Conservation (phyloP, 1,140 invertebrate genomes). For the Berghia stephanieae region DNA sequence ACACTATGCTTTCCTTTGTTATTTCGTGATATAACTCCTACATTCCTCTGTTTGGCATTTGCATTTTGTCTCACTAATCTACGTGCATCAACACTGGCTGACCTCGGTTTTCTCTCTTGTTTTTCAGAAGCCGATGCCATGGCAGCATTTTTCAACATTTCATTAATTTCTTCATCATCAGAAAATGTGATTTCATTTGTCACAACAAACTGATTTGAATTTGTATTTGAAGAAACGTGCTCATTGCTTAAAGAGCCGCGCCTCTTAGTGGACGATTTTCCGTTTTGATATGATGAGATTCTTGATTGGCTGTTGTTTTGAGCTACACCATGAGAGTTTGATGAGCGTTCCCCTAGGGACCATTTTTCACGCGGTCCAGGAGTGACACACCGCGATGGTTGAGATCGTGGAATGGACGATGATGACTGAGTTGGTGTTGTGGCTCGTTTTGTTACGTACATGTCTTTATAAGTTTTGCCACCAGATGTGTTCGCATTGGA, state of each 20-base stretch:
- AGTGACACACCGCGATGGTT: slow-evolving; percentile 33
- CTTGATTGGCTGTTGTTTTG: no score
- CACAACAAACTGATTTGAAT: no score
- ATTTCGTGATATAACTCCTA: slow-evolving; percentile 22
- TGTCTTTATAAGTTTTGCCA: slow-evolving; percentile 39
- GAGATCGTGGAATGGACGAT: no score
- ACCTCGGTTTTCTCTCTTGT: background rate
- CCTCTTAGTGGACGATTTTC: no score
- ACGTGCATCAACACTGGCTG: slow-evolving; percentile 16
- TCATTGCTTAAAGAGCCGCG: slow-evolving; percentile 4
- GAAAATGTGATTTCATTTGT: slow-evolving; percentile 33
- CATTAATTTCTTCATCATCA: slow-evolving; percentile 33
- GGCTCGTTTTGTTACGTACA: slow-evolving; percentile 41
- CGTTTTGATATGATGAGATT: no score
- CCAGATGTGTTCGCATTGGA: no score
- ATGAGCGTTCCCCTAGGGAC: slow-evolving; percentile 12
- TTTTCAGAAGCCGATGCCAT: background rate
- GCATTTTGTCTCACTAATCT: slow-evolving; percentile 20
- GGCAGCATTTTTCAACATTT: slow-evolving; percentile 25
- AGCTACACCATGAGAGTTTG: no score
- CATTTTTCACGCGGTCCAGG: slow-evolving; percentile 40
- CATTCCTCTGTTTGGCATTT: background rate
- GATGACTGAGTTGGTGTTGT: slow-evolving; percentile 42
- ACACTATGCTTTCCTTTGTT: slow-evolving; percentile 14
- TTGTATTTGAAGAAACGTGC: no score